Conservation (phyloP, 2,113 vertebrate species). For the Amphiprion ocellaris region DNA sequence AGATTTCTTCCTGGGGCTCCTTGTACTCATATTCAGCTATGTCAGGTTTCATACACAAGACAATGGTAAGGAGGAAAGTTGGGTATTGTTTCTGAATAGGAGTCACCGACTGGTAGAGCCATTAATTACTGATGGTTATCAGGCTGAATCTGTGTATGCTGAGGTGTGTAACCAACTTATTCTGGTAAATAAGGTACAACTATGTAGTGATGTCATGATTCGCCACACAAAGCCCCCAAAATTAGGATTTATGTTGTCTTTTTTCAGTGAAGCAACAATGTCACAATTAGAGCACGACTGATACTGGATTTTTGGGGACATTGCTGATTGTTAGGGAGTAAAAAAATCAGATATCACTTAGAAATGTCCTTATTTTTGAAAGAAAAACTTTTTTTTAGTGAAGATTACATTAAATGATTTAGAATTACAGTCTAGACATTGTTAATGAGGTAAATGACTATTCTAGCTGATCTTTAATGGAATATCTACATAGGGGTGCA, state of each 20-base stretch:
- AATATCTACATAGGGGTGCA: too few relatives aligned
- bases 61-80: slow-evolving; percentile 71
- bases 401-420: too few relatives aligned
- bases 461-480: too few relatives aligned
- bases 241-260: neutral
- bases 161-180: neutral
- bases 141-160: slow-evolving; percentile 6
- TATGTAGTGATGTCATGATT: too few relatives aligned
- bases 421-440: too few relatives aligned
- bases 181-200: neutral
- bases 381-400: too few relatives aligned
- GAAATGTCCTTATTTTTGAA: too few relatives aligned
- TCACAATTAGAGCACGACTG: too few relatives aligned
- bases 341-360: too few relatives aligned
- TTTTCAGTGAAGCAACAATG: neutral
- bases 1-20: slow-evolving; percentile 77
- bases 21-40: slow-evolving; percentile 56
- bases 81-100: slow-evolving; percentile 63
- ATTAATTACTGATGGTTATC: slow-evolving; percentile 60
- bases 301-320: too few relatives aligned
- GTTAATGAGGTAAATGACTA: too few relatives aligned
- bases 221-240: neutral
- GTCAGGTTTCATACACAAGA: slow-evolving; percentile 59
- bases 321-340: too few relatives aligned
- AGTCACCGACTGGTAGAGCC: slow-evolving; percentile 64